These are phyloP conservation scores for Doryteuthis pealeii DNA, from an alignment of 1,140 invertebrate species.

Conservation along the genomic window DNA sequence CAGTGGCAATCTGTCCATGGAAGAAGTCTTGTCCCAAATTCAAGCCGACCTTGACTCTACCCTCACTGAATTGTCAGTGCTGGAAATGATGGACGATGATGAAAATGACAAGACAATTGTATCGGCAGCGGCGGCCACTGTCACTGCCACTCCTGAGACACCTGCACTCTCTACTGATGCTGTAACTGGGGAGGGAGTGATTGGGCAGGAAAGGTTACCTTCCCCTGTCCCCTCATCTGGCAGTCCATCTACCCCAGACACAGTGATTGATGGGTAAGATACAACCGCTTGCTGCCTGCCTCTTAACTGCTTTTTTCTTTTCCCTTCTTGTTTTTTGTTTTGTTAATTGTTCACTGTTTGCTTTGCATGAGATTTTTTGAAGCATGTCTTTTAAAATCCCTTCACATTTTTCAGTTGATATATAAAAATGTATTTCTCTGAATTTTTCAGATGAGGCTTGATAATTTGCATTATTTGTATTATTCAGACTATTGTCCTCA, in stretches of 20 bases:
- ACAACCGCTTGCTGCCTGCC: not conserved
- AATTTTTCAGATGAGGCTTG: too few species aligned
- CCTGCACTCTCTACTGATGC: not conserved
- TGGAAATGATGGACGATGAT: not conserved
- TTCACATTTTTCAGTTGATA: too few species aligned
- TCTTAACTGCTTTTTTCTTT: not conserved
- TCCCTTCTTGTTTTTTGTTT: too few species aligned
- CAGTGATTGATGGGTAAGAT: conserved; percentile 27
- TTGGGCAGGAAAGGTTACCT: not conserved
- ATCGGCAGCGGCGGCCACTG: not conserved
- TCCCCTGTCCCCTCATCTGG: conserved; percentile 8
- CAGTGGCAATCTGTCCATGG: not conserved
- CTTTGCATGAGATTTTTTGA: too few species aligned
- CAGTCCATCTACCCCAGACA: conserved; percentile 37
- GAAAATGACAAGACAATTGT: not conserved
- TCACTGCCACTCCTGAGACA: not conserved
- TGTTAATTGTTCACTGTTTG: too few species aligned
- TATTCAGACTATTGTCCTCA: too few species aligned
- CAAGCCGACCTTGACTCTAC: not conserved
- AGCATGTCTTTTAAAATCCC: too few species aligned
- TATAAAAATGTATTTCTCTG: too few species aligned
- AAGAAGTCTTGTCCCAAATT: not conserved
- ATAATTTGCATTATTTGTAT: too few species aligned
- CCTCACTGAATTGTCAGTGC: not conserved
- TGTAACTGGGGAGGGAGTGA: not conserved